Evolutionary conservation across 2,797 vertebrate species (phyloP).

Genomic region (Danio jaintianensis): DNA sequence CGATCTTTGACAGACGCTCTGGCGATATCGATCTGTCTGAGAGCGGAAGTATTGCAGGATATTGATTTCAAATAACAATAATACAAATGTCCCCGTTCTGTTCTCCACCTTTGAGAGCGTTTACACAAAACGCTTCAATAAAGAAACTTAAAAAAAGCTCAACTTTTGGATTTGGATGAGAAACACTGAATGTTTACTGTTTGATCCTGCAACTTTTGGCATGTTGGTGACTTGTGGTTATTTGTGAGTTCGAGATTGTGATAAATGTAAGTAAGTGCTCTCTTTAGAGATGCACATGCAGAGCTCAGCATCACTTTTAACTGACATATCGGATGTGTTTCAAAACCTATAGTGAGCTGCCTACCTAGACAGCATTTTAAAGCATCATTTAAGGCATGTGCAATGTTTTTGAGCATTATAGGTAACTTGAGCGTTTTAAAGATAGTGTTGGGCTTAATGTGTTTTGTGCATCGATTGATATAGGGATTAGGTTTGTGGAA

Average conservation of each 20-base stretch:
- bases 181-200: not conserved
- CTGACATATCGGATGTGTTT: not conserved
- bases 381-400: not conserved
- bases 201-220: not conserved
- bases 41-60: constrained; percentile 74
- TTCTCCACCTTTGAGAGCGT: constrained; percentile 60
- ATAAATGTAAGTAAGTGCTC: not conserved
- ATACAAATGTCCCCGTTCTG: constrained; percentile 7
- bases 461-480: not conserved
- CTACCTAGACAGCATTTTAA: constrained; percentile 5
- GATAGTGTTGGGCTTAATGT: not conserved
- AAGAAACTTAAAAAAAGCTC: too few relatives aligned
- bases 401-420: not conserved
- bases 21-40: constrained; percentile 76
- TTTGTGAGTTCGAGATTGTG: not conserved
- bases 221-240: not conserved
- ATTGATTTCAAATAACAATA: constrained; percentile 68
- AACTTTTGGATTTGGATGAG: constrained; percentile 4
- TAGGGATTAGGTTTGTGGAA: too few relatives aligned
- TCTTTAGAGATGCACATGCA: not conserved
- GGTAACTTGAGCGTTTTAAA: not conserved
- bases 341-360: constrained; percentile 1
- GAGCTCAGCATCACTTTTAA: constrained; percentile 37
- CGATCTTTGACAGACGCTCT: constrained; percentile 69
- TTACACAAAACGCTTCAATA: constrained; percentile 18